phyloP scores from a whole-genome alignment of 1,140 invertebrate genomes.

The Papilio machaon region DNA sequence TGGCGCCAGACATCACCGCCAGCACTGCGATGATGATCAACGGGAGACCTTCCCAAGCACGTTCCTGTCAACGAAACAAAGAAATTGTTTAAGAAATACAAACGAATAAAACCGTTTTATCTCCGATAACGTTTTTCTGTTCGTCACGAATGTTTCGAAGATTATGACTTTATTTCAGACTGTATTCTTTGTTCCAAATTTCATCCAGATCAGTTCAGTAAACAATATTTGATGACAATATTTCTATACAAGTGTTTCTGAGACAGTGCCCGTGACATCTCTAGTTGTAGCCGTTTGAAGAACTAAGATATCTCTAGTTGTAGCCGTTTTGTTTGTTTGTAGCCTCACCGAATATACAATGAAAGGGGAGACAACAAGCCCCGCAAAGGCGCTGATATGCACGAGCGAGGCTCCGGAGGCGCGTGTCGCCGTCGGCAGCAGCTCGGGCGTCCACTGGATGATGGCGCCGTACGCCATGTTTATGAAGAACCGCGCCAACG shows the following conservation, averaged over 20 bases:
- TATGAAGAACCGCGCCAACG: conserved; percentile 56
- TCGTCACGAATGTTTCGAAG: too few relatives aligned
- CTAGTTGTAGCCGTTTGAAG: background rate
- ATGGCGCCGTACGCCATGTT: conserved; percentile 62
- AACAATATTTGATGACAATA: too few relatives aligned
- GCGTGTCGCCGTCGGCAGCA: conserved; percentile 84
- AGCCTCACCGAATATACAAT: conserved; percentile 68
- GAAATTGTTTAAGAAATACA: background rate
- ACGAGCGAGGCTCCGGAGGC: conserved; percentile 84
- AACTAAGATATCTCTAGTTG: background rate
- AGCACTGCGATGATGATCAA: conserved; percentile 88
- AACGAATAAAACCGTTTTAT: too few relatives aligned
- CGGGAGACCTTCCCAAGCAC: conserved; percentile 82
- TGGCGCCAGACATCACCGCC: conserved; percentile 85
- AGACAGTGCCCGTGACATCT: too few relatives aligned
- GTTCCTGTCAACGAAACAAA: conserved; percentile 50
- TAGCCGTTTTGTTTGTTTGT: background rate
- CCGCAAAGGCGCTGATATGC: conserved; percentile 82
- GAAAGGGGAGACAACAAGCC: conserved; percentile 65
- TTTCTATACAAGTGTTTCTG: too few relatives aligned
- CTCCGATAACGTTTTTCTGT: too few relatives aligned
- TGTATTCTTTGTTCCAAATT: background rate
- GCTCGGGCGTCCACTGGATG: conserved; percentile 63
- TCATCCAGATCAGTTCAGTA: background rate
- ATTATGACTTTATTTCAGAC: background rate